Conservation (phyloP, 2,888 invertebrate genomes). For the Teleiodes luculella region DNA sequence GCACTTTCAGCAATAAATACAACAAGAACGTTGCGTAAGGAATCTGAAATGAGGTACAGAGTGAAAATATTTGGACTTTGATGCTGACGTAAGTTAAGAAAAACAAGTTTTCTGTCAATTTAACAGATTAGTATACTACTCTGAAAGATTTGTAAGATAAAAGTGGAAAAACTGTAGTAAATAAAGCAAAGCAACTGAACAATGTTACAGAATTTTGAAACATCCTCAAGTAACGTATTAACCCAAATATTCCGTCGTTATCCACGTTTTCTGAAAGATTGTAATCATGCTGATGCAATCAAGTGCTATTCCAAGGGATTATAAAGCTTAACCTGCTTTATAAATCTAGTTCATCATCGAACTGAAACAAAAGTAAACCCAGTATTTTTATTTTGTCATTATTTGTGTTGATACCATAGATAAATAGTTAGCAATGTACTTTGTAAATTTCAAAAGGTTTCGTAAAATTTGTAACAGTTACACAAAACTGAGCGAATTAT, state of each 20-base stretch:
- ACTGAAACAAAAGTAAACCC: too few relatives aligned
- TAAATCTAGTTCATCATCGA: not conserved
- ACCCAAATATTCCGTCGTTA: not conserved
- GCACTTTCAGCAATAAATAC: not conserved
- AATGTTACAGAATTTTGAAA: not conserved
- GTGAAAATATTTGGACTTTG: slow-evolving; percentile 3
- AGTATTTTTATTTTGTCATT: too few relatives aligned
- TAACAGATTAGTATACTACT: not conserved
- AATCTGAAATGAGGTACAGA: not conserved
- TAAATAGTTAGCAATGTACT: too few relatives aligned
- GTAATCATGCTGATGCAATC: slow-evolving; percentile 1
- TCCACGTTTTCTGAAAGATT: slow-evolving; percentile 1
- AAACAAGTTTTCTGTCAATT: not conserved
- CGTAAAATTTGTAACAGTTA: too few relatives aligned
- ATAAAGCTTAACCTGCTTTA: not conserved
- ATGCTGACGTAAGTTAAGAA: not conserved
- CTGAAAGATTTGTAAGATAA: not conserved
- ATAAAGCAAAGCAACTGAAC: not conserved
- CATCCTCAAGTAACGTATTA: not conserved
- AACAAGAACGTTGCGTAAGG: not conserved
- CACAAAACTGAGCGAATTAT: too few relatives aligned
- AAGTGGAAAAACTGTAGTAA: not conserved
- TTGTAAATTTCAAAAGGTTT: too few relatives aligned
- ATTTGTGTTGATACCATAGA: too few relatives aligned
- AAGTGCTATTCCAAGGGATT: slow-evolving; percentile 1